Base-by-base conservation (phyloP, 1,140 invertebrate species). In the Drosophila busckii region DNA sequence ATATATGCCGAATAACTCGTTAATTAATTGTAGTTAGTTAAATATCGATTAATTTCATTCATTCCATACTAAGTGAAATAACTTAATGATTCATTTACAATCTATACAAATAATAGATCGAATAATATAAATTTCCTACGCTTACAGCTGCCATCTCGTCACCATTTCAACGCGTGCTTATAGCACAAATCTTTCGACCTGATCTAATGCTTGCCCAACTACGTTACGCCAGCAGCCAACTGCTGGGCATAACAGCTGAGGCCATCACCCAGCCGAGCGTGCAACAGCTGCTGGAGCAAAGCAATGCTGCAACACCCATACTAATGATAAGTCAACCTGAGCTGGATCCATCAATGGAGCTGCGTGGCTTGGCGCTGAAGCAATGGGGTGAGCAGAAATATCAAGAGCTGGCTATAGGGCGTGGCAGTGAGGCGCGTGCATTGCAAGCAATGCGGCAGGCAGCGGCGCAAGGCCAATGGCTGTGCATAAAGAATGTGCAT, bases 401-500 rank as follows among this genome's bases (percentile, higher is more conserved):
- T 23, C 50, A 58, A 3, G 73, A 88, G 58, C 49, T 88, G 53
- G 87, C 87, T 29, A 70, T 88, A 4, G 88, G 87, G 0, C 61
- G 59, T 9, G 85, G 83, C 17, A 69, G 67, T 20, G 83, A 87
- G 35, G 68, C 53, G 12, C 44, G 60, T 12, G 70, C 70, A 0
- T 6, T 76, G 2, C 10, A 48, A 1, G 52, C 54, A 3, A 58
- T 88, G 44, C 60, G 68, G 2, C 59, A 70, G 22, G 68, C 73
- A 1, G 80, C 86, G 7, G 26, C 42, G 8, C 45, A 68, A 17
- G 86, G 86, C 5, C 68, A 86, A 23, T 87, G 86, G 85, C 32
- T 87, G 41, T 87, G 86, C 26, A 85, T 97, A 19, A 97, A 96
- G 87, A 98, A 98, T 88, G 89, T 98, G 0, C 97, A 98, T 86